Evolutionary conservation across 2,888 invertebrate species (phyloP), one percentile per base, ranked within the genome.

Genomic region (Homarus gammarus): DNA sequence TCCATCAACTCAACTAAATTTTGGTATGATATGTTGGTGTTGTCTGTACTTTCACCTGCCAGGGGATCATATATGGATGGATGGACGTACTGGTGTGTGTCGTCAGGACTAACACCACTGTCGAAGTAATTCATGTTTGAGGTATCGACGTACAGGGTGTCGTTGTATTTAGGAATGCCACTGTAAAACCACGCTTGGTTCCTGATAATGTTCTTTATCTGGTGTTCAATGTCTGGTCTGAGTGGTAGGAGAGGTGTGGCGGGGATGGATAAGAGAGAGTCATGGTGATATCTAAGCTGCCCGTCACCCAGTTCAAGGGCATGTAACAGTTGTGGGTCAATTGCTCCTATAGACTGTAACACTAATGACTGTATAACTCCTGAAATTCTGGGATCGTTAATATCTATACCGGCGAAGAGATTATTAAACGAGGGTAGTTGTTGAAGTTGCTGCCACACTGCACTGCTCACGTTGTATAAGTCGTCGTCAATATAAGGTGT

Each of bases 271-370:
- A 64, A 27, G 18, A 36, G 36, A 36, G 22, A 18, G 22, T 33
- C 22, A 0, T 36, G 56, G 22, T 36, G 72, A 8, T 38, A 36
- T 27, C 38, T 22, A n/a, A 40, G 38, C 8, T 36, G 15, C 31
- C 38, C 40, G 1, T 40, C 75, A 10, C 75, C 38, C 56, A 31
- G n/a, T 10, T 44, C 36, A 40, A 84, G 56, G 56, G 73, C 33
- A 22, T 40, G 15, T 6, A 70, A 49, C 40, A 84, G 40, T 22
- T 84, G 84, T 12, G 84, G 84, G 40, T 75, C 75, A 38, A 40
- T 61, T 8, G 84, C 38, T 18, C 56, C 18, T 10, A 84, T 27
- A 33, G 73, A 61, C 5, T 15, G 40, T 22, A 84, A 1, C 40
- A 72, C 73, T 31, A 84, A 44, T 2, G 61, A 27, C 22, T 40